A percentile compares a stretch with the other conserved stretches of the same genome.
Conservation (phyloP, 2,797 vertebrate species). For the Cygnus olor region DNA sequence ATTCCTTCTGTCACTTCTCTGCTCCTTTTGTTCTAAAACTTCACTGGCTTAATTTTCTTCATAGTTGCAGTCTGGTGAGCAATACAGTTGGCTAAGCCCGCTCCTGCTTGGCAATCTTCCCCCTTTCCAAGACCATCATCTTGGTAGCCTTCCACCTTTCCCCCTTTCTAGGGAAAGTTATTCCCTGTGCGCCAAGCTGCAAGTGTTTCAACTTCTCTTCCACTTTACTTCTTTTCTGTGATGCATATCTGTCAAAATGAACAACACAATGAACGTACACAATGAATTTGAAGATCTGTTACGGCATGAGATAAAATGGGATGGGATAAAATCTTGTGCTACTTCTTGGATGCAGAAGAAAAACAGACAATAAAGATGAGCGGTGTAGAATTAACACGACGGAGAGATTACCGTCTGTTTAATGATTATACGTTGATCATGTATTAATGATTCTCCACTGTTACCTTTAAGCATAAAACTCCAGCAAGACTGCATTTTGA, state of each 20-base stretch:
- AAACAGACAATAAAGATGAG: not conserved
- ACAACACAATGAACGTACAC: not conserved
- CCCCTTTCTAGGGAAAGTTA: not conserved
- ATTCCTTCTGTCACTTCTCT: not conserved
- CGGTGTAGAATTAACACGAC: not conserved
- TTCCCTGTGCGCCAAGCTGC: not conserved
- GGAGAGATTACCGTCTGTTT: not conserved
- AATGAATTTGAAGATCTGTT: not conserved
- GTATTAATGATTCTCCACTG: not conserved
- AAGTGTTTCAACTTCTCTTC: not conserved
- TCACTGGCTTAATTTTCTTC: not conserved
- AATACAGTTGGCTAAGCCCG: not conserved
- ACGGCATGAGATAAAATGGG: not conserved
- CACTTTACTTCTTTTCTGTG: not conserved
- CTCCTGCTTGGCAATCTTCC: not conserved
- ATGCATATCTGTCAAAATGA: conserved; percentile 6
- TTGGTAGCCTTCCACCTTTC: not conserved
- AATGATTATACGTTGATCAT: not conserved
- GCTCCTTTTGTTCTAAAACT: not conserved
- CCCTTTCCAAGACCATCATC: not conserved
- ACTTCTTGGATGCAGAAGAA: not conserved
- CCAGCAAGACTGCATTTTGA: not conserved
- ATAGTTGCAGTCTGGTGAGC: not conserved
- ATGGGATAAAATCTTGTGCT: not conserved
- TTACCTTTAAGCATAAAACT: not conserved